Percentiles rank a stretch among this genome's conserved stretches.
These are phyloP conservation scores for Agrochola macilenta DNA, from an alignment of 2,888 invertebrate species.

Conservation along the genomic window DNA sequence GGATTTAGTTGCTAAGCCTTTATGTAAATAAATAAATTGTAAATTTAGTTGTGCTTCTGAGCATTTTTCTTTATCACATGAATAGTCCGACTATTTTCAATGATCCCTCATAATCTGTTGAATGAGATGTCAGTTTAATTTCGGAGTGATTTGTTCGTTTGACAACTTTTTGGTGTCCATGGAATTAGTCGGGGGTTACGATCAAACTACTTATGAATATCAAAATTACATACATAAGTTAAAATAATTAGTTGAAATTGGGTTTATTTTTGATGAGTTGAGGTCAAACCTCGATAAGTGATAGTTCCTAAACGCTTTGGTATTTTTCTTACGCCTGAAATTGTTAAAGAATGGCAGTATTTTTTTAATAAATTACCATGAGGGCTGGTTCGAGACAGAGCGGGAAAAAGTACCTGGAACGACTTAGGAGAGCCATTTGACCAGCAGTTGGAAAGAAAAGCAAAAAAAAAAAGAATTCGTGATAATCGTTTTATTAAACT, in stretches of 20 bases:
- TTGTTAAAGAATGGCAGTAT: no score
- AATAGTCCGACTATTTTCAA: constrained; percentile 59
- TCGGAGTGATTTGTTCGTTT: constrained; percentile 69
- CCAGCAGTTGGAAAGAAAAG: not conserved
- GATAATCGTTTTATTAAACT: not conserved
- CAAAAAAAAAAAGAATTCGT: not conserved
- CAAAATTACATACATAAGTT: constrained; percentile 15
- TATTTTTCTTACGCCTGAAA: not conserved
- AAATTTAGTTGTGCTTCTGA: constrained; percentile 29
- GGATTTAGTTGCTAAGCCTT: no score
- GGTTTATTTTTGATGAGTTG: not conserved
- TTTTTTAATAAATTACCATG: not conserved
- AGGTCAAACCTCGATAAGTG: not conserved
- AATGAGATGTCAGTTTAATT: constrained; percentile 69
- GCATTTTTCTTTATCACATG: not conserved
- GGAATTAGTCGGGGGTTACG: constrained; percentile 49
- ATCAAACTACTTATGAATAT: constrained; percentile 42
- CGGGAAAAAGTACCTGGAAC: not conserved
- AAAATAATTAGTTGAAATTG: not conserved
- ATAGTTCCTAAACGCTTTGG: not conserved
- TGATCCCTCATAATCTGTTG: constrained; percentile 69
- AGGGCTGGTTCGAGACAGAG: not conserved
- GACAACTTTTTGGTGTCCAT: constrained; percentile 61
- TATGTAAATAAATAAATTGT: no score
- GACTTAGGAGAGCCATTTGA: no score